A percentile compares a stretch with the other conserved stretches of the same genome.
Conservation (phyloP, 92 coral and sea anemone genomes). For the Parazoanthus atlanticus region DNA sequence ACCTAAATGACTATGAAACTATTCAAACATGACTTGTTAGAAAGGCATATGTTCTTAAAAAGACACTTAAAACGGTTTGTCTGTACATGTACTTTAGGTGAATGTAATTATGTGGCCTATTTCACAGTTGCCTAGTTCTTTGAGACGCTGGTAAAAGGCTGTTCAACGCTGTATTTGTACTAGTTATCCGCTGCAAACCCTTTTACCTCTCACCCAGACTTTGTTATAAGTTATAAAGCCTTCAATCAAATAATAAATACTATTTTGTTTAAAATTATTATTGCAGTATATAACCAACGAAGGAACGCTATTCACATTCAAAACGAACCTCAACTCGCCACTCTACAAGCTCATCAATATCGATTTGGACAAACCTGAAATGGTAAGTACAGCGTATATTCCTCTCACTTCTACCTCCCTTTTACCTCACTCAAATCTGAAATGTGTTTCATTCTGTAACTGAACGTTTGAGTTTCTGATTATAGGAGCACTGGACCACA, state of each 20-base stretch:
- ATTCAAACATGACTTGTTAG: too few species aligned
- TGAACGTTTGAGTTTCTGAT: not conserved
- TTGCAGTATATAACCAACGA: slow-evolving; percentile 87
- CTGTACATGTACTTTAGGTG: too few species aligned
- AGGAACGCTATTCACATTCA: slow-evolving; percentile 92
- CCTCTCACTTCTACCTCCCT: too few species aligned
- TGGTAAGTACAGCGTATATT: slow-evolving; percentile 58
- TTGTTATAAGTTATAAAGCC: not conserved
- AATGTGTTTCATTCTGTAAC: not conserved
- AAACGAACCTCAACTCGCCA: slow-evolving; percentile 88
- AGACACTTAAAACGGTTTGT: too few species aligned
- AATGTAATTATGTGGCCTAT: too few species aligned
- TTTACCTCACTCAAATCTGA: not conserved
- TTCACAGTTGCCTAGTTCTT: too few species aligned
- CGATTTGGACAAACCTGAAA: slow-evolving; percentile 73
- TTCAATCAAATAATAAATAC: not conserved
- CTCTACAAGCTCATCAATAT: slow-evolving; percentile 86
- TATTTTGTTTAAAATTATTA: slow-evolving; percentile 4
- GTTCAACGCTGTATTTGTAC: too few species aligned
- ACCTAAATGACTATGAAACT: too few species aligned
- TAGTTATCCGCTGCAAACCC: too few species aligned
- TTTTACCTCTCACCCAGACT: too few species aligned
- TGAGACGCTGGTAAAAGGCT: too few species aligned
- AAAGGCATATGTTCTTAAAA: too few species aligned
- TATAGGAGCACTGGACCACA: slow-evolving; percentile 36